phyloP scores from a whole-genome alignment of 1,140 invertebrate species.

The Ostrea denselamellosa region DNA sequence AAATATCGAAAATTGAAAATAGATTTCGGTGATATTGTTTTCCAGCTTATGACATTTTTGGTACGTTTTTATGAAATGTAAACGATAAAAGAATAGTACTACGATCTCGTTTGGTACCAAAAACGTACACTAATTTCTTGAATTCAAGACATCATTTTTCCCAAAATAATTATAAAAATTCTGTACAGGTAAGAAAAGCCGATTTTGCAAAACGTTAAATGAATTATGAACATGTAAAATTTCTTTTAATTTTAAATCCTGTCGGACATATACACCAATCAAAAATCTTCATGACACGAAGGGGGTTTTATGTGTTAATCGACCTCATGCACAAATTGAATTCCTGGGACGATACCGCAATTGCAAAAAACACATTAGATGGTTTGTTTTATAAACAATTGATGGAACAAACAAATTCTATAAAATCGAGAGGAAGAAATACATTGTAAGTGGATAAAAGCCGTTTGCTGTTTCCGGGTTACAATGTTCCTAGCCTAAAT shows the following conservation, averaged over 20 bases:
- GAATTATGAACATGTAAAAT: background rate
- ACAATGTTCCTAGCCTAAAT: background rate
- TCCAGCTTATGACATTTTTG: background rate
- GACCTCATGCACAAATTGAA: background rate
- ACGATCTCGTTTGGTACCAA: background rate
- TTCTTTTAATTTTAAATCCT: background rate
- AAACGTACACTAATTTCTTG: background rate
- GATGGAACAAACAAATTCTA: background rate
- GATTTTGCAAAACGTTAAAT: background rate
- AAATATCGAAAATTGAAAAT: background rate
- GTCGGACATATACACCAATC: background rate
- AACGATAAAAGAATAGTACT: background rate
- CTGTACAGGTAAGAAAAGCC: background rate
- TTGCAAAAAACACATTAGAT: background rate
- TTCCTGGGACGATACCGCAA: constrained; percentile 13
- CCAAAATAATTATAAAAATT: background rate
- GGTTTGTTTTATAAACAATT: background rate
- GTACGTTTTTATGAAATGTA: background rate
- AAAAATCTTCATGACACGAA: background rate
- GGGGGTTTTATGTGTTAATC: background rate
- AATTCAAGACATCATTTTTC: background rate
- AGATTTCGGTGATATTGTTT: background rate
- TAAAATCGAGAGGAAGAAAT: constrained; percentile 22
- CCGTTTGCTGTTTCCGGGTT: background rate
- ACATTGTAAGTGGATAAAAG: background rate